A percentile compares a stretch with the other conserved stretches of the same genome.
Evolutionary conservation across 2,888 invertebrate genomes (phyloP).

Genomic region (Pachydiplax longipennis): DNA sequence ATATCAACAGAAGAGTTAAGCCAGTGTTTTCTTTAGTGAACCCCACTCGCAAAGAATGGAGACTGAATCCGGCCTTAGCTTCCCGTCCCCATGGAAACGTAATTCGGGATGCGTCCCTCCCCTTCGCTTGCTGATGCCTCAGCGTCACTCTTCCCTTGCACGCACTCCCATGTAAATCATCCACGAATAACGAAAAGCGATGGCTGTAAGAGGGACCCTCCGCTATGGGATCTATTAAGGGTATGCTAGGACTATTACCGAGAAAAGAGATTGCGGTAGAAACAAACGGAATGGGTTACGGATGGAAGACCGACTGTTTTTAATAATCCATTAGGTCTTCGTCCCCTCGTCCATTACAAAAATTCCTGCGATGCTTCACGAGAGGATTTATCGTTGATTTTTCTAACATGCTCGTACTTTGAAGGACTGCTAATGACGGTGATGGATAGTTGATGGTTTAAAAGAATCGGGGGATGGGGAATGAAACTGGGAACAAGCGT

Average conservation of each 20-base stretch:
- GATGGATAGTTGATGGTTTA: background rate
- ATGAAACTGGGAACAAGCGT: no score
- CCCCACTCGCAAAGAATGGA: background rate
- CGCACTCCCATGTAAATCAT: background rate
- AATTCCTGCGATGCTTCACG: background rate
- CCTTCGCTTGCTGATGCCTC: background rate
- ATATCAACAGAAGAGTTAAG: background rate
- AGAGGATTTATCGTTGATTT: background rate
- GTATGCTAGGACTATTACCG: no score
- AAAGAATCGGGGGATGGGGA: no score
- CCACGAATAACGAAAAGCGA: no score
- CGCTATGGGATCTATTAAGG: background rate
- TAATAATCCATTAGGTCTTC: no score
- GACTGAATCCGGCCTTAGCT: background rate
- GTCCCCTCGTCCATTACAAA: no score
- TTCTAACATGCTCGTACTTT: background rate
- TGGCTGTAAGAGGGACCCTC: no score
- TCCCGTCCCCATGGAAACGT: background rate
- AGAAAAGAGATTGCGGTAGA: no score
- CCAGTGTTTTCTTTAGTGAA: background rate
- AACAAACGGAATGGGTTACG: no score
- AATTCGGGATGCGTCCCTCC: background rate
- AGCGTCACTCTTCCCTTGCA: background rate
- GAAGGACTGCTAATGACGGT: background rate
- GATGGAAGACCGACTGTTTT: no score